These are phyloP conservation scores for Sebastes trivittatus DNA, from an alignment of 2,797 vertebrate species.

Conservation along the genomic window DNA sequence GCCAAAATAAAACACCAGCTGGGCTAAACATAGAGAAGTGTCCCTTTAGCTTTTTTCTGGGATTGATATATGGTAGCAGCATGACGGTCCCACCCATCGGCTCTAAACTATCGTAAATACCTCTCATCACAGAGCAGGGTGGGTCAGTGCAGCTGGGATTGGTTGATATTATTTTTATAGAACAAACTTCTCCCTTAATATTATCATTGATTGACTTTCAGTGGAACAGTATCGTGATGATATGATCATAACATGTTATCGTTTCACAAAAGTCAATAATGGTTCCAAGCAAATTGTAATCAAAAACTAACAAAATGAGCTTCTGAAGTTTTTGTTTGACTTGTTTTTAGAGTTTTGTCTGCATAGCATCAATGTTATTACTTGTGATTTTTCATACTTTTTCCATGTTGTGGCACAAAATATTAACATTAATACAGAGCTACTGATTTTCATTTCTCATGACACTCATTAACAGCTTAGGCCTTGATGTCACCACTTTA, in stretches of 20 bases:
- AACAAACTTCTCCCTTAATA: not conserved
- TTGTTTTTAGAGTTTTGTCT: not conserved
- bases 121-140: not conserved
- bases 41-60: constrained; percentile 23
- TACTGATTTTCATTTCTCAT: not conserved
- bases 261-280: not conserved
- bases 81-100: constrained; percentile 31
- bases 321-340: not conserved
- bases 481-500: constrained; percentile 11
- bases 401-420: not conserved
- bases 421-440: not conserved
- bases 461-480: not conserved
- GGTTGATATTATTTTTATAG: not conserved
- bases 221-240: not conserved
- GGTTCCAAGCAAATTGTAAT: not conserved
- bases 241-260: not conserved
- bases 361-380: not conserved
- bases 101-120: constrained; percentile 43
- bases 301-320: not conserved
- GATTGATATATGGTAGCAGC: constrained; percentile 49
- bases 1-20: constrained; percentile 53
- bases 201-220: not conserved
- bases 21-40: constrained; percentile 57
- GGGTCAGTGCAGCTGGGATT: not conserved
- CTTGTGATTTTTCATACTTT: not conserved